Evolutionary conservation across 2,797 vertebrate species (phyloP).

Genomic region (Microctenopoma steveboyesi): DNA sequence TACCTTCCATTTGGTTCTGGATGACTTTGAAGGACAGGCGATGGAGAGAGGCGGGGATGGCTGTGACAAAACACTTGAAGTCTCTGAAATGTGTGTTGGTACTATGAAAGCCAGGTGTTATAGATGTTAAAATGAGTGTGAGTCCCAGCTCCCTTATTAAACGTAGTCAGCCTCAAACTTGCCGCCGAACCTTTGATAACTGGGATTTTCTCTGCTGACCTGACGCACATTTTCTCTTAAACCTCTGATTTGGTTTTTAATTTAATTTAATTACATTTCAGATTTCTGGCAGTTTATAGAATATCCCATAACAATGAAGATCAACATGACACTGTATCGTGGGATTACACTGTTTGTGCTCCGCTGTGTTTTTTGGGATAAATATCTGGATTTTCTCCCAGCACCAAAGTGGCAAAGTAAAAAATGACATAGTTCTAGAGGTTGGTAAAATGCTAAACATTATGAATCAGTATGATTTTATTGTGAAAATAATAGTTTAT

Average conservation of each 20-base stretch:
- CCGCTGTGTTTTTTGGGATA: neutral
- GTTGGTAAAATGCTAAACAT: conserved; percentile 3
- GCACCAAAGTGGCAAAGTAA: neutral
- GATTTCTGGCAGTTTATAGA: conserved; percentile 4
- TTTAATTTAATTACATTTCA: neutral
- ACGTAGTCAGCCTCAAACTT: conserved; percentile 23
- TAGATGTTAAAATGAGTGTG: conserved; percentile 8
- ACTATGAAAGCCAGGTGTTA: conserved; percentile 11
- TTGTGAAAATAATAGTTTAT: too few species aligned
- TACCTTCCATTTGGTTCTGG: conserved; percentile 70
- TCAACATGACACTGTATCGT: conserved; percentile 1
- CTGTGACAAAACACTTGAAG: conserved; percentile 46
- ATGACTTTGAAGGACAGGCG: conserved; percentile 73
- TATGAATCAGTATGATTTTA: neutral
- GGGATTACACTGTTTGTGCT: neutral
- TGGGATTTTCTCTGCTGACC: neutral
- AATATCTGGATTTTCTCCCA: too few species aligned
- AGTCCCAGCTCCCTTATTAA: conserved; percentile 21
- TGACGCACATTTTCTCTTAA: neutral
- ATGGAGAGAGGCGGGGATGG: conserved; percentile 2
- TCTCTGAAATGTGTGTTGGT: conserved; percentile 25
- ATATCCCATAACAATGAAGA: neutral
- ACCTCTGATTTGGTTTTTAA: neutral
- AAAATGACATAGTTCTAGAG: neutral
- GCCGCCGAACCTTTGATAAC: conserved; percentile 5